phyloP scores from a whole-genome alignment of 2,113 vertebrate genomes.

The Tragelaphus scriptus region DNA sequence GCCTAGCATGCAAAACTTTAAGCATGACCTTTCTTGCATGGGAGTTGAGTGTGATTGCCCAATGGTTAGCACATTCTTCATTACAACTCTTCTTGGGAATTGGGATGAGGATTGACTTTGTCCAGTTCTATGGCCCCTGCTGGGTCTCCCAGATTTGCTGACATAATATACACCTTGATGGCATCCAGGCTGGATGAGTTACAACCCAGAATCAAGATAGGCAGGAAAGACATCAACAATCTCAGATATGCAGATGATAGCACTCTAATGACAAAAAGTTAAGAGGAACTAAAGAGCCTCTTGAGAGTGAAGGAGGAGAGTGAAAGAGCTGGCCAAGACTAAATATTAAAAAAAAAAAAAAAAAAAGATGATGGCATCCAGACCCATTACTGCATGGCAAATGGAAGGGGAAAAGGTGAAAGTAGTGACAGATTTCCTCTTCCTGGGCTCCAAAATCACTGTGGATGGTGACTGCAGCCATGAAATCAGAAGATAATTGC shows the following conservation, averaged over 20 bases:
- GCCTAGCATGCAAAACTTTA: background rate
- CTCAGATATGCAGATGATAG: background rate
- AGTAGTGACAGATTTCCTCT: background rate
- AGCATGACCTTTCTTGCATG: background rate
- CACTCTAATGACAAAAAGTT: background rate
- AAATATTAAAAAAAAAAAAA: background rate
- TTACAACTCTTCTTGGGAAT: background rate
- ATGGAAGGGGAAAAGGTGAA: background rate
- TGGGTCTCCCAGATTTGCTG: background rate
- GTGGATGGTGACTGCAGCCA: background rate
- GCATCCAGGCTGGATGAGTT: background rate
- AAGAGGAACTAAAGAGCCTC: background rate
- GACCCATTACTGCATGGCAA: background rate
- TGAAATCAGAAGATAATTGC: background rate
- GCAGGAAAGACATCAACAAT: background rate
- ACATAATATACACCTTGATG: background rate
- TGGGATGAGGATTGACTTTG: background rate
- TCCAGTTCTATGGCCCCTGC: background rate
- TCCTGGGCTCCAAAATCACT: background rate
- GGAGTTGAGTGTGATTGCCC: background rate
- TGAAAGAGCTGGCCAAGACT: background rate
- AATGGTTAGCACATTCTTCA: background rate
- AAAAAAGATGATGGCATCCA: fast-evolving
- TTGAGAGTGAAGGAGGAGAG: background rate
- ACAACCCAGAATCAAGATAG: background rate